Evolutionary conservation across 2,797 vertebrate genomes (phyloP), one percentile per base, ranked within the genome.

Genomic region (Sphenopsis melanotis): DNA sequence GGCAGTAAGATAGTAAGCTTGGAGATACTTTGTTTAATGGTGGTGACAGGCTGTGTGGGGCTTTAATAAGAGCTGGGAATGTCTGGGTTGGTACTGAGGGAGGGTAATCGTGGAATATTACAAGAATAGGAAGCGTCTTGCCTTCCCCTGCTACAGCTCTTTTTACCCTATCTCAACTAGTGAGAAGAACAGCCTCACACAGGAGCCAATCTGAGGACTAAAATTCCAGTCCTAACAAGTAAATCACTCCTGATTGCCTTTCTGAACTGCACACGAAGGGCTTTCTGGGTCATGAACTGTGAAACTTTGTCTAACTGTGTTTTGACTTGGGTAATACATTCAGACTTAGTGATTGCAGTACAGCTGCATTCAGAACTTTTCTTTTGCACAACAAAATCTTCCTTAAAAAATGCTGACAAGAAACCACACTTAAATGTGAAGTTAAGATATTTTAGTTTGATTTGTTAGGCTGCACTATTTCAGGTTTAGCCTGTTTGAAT

Each of bases 401-500:
- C 15, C 10, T 77, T 82, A 37, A 50, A 68, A 82, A 53, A 32
- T 6, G 15, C n/a, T 80, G 87, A 71, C 14, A 3, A 37, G 55
- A 71, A 65, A 71, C n/a, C 52, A 74, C 5, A n/a, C 46, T 70
- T 72, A 83, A 84, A 72, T 61, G 12, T 60, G 68, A 84, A 66
- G 22, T 76, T 70, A 41, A 65, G 59, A 22, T 27, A 49, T 81
- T 83, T 77, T 47, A 3, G 5, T 61, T 86, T 82, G 12, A 60
- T 85, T 94, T 89, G 41, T 74, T 89, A 57, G n/a, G 39, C 76
- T 87, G 23, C 0, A 1, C 46, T 50, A 16, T 80, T 94, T 95
- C 89, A 92, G 39, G 87, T 93, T 93, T 90, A 92, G 92, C 82
- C 78, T 95, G 83, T 89, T 90, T 80, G 72, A 32, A 32, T 84